Evolutionary conservation across 2,888 invertebrate genomes (phyloP), one percentile per base, ranked within the genome.

Genomic region (Chaetoderma sp.): DNA sequence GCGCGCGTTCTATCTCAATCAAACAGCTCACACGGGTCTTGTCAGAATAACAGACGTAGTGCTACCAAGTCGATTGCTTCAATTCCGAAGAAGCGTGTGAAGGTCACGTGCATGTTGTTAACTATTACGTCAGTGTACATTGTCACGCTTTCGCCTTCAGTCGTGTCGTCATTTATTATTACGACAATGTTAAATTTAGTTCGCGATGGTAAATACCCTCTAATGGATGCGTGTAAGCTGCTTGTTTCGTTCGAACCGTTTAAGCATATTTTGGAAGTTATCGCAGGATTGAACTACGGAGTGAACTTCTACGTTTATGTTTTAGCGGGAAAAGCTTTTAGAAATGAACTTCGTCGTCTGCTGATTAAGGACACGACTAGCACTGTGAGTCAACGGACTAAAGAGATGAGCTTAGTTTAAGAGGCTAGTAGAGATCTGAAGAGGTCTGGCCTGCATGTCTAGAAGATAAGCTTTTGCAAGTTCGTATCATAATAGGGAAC

Each of bases 271-370:
- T 23, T 52, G 2, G 52, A 52, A 32, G 52, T 52, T 30, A 10
- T 52, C 13, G 28, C 52, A 3, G 28, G n/a, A 4, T 18, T 52
- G 3, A 52, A 52, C 21, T 52, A 52, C 21, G 52, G 52, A 4
- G 52, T 52, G 30, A 52, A 52, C 23, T 52, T 52, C 52, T 52
- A 52, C 52, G 32, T 52, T 2, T 52, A 52, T 8, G 52, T 52
- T 2, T n/a, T 52, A 13, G 28, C 52, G 13, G 52, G 52, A 13
- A 52, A 52, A 27, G 52, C 52, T 10, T 52, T 52, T n/a, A 13
- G 52, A 30, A 13, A 16, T 30, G 52, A 52, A 27, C 30, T 52
- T 8, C 28, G 23, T 16, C 28, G 32, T 16, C 28, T 52, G 13
- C 21, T 52, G 28, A 21, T n/a, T 13, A 16, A 33, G 8, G 52